A percentile compares a stretch with the other conserved stretches of the same genome.
Evolutionary conservation across 2,113 vertebrate genomes (phyloP).

Genomic region (Aphelocoma coerulescens): DNA sequence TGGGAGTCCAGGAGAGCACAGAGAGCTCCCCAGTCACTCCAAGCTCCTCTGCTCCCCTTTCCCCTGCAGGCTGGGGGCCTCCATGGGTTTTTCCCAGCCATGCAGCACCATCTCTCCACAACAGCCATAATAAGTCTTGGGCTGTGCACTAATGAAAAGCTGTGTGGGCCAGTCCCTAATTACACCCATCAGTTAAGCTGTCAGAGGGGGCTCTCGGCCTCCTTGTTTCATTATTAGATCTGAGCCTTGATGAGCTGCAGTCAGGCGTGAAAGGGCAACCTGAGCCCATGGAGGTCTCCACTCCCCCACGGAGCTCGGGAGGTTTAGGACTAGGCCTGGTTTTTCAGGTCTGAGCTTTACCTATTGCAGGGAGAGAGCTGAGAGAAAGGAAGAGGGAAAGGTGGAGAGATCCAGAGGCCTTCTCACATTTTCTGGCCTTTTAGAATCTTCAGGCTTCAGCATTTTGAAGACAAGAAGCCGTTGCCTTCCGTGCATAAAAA

Average conservation of each 20-base stretch:
- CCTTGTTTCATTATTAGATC: constrained; percentile 40
- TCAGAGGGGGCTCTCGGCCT: constrained; percentile 38
- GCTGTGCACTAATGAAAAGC: not conserved
- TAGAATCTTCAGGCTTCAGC: not conserved
- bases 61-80: not conserved
- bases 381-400: not conserved
- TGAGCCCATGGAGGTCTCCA: not conserved
- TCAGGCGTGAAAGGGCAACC: constrained; percentile 50
- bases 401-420: not conserved
- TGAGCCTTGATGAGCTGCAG: constrained; percentile 50
- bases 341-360: not conserved
- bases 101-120: not conserved
- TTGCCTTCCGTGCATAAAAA: not conserved
- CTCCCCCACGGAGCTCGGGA: not conserved
- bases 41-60: not conserved
- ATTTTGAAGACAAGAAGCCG: not conserved
- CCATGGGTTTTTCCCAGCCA: not conserved
- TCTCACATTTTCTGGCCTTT: not conserved
- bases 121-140: not conserved
- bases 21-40: not conserved
- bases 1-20: not conserved
- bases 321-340: not conserved
- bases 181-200: constrained; percentile 60
- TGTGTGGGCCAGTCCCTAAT: constrained; percentile 48
- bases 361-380: not conserved